These are phyloP conservation scores for Crotalus tigris DNA, from an alignment of 2,113 vertebrate genomes.

Conservation along the genomic window DNA sequence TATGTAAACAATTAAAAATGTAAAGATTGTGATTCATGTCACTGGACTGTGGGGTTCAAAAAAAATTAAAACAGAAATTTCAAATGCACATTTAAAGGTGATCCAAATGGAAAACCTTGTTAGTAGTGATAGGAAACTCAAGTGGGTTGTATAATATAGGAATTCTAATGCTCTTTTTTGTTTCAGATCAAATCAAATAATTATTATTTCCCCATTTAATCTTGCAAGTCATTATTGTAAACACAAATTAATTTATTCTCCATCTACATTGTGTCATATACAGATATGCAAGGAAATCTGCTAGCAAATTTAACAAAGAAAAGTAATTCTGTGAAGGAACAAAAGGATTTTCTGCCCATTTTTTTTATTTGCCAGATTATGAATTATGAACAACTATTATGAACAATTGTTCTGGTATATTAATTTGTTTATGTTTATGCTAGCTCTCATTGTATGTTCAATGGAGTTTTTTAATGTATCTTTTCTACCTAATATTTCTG, in stretches of 20 bases:
- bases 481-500: background rate
- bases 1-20: background rate
- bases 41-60: background rate
- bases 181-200: background rate
- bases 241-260: background rate
- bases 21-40: background rate
- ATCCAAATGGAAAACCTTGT: background rate
- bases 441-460: slow-evolving; percentile 27
- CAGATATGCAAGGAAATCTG: background rate
- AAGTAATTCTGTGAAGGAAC: background rate
- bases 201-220: background rate
- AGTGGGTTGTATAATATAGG: background rate
- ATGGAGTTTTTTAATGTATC: background rate
- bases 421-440: slow-evolving; percentile 9
- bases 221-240: background rate
- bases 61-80: background rate
- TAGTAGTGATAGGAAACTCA: background rate
- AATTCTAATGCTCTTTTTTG: background rate
- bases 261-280: background rate
- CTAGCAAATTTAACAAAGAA: background rate
- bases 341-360: background rate
- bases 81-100: background rate
- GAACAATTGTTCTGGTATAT: background rate
- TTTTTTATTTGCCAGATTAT: background rate
- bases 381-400: background rate